Conservation (phyloP, 2,797 vertebrate genomes). For the Catamblyrhynchus diadema region DNA sequence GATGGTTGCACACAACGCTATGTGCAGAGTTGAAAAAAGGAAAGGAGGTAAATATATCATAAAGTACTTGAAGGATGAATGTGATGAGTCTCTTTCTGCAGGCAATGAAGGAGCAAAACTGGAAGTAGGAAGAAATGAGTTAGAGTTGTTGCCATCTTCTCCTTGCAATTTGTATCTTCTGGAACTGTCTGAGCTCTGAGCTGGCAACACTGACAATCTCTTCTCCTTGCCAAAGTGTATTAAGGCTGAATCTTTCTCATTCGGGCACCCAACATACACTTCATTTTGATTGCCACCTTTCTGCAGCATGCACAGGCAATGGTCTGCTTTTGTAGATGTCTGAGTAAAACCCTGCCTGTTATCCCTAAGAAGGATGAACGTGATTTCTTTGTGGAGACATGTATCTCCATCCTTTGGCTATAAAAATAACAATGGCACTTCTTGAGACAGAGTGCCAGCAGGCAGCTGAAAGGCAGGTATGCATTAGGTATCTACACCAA, state of each 20-base stretch:
- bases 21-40: neutral
- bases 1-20: neutral
- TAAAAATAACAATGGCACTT: neutral
- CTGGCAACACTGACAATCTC: neutral
- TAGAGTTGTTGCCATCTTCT: neutral
- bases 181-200: neutral
- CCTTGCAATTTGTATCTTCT: neutral
- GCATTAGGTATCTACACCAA: neutral
- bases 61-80: neutral
- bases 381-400: neutral
- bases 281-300: neutral
- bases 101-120: neutral
- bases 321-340: neutral
- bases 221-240: neutral
- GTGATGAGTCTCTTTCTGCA: neutral
- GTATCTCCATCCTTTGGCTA: neutral
- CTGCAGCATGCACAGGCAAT: neutral
- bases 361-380: neutral
- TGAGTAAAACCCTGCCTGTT: neutral
- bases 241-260: neutral
- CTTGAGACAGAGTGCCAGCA: neutral
- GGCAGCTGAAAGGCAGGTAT: neutral
- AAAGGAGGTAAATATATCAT: neutral
- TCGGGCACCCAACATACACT: neutral
- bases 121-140: neutral